These are phyloP conservation scores for Drosophila ambigua DNA, from an alignment of 1,140 invertebrate genomes.

Conservation along the genomic window DNA sequence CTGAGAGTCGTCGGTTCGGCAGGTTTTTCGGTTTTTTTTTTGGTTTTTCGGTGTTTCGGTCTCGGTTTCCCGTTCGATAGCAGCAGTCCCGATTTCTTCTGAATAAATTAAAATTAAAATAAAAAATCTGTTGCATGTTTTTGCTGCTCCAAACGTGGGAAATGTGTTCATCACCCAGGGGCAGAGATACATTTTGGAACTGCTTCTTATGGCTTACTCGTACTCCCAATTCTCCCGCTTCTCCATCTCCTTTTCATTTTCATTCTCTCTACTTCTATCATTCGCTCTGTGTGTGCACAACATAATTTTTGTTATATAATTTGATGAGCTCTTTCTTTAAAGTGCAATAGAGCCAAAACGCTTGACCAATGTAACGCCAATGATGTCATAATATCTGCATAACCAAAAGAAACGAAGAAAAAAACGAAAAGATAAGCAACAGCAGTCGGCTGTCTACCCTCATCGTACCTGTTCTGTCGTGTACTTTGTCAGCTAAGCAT, in stretches of 20 bases:
- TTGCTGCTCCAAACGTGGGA: conserved; percentile 67
- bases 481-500: conserved; percentile 46
- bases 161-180: conserved; percentile 67
- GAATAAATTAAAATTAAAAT: conserved; percentile 82
- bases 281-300: conserved; percentile 27
- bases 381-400: conserved; percentile 45
- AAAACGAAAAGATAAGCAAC: neutral
- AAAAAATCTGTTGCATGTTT: conserved; percentile 46
- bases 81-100: conserved; percentile 75
- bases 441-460: conserved; percentile 42
- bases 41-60: conserved; percentile 20
- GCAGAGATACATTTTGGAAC: conserved; percentile 7
- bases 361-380: conserved; percentile 37
- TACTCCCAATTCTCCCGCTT: too few species aligned
- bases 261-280: conserved; percentile 4
- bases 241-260: neutral
- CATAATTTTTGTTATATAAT: conserved; percentile 53
- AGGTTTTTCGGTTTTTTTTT: conserved; percentile 42
- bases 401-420: conserved; percentile 12
- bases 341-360: conserved; percentile 51
- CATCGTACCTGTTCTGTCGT: conserved; percentile 16
- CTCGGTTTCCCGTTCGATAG: conserved; percentile 75
- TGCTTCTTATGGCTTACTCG: neutral
- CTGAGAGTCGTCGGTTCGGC: conserved; percentile 51
- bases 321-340: conserved; percentile 69